Conservation (phyloP, 2,888 invertebrate genomes). For the Dioctria rufipes region DNA sequence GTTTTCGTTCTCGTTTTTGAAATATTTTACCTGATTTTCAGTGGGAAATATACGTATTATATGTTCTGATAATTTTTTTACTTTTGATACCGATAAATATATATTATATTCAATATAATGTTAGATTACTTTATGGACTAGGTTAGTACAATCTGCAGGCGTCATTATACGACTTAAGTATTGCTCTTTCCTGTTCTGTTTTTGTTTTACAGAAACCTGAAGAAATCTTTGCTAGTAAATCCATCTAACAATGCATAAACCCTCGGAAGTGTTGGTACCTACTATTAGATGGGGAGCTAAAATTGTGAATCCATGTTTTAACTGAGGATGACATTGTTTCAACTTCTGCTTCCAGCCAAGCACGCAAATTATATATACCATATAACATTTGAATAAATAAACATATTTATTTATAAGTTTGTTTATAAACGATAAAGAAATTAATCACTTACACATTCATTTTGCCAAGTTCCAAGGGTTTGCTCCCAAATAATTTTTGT, state of each 20-base stretch:
- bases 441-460: background rate
- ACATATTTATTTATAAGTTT: no score
- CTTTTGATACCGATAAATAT: constrained; percentile 10
- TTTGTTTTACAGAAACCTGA: constrained; percentile 32
- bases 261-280: background rate
- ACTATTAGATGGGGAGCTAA: background rate
- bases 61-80: constrained; percentile 51
- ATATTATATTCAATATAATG: constrained; percentile 52
- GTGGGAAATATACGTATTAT: constrained; percentile 57
- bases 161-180: constrained; percentile 44
- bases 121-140: constrained; percentile 48
- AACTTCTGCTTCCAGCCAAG: background rate
- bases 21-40: constrained; percentile 50
- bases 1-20: no score
- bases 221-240: background rate
- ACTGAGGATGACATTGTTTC: background rate
- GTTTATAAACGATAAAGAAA: background rate
- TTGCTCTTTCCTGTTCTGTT: constrained; percentile 34
- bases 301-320: constrained; percentile 8
- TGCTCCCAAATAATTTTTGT: constrained; percentile 16
- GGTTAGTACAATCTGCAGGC: constrained; percentile 42
- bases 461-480: constrained; percentile 16
- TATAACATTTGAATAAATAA: background rate
- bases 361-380: constrained; percentile 13
- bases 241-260: background rate